A percentile compares a stretch with the other conserved stretches of the same genome.
Evolutionary conservation across 2,888 invertebrate genomes (phyloP).

Genomic region (Physocephala rufipes): DNA sequence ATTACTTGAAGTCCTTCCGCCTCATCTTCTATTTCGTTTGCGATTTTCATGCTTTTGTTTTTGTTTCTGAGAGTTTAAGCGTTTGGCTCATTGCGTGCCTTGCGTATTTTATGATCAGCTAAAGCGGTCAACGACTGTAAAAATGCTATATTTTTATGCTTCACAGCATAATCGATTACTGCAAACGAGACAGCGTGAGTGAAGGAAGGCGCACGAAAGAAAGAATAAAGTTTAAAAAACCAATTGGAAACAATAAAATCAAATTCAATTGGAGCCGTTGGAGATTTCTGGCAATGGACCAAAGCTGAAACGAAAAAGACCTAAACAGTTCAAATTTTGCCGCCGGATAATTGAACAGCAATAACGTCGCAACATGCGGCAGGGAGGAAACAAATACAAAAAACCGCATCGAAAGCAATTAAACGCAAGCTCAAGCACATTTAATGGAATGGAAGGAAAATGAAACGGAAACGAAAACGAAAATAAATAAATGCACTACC

Average conservation of each 20-base stretch:
- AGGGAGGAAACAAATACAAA: not conserved
- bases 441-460: conserved; percentile 31
- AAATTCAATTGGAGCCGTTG: not conserved
- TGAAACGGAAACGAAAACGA: conserved; percentile 18
- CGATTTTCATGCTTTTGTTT: not conserved
- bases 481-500: conserved; percentile 1
- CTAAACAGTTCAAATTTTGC: not conserved
- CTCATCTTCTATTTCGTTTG: not conserved
- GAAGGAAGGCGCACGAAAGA: not conserved
- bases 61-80: not conserved
- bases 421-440: conserved; percentile 34
- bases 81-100: conserved; percentile 11
- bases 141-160: conserved; percentile 36
- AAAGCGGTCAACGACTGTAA: conserved; percentile 35
- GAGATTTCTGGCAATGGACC: not conserved
- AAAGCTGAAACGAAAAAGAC: not conserved
- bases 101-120: conserved; percentile 17
- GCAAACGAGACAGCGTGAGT: not conserved
- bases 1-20: not conserved
- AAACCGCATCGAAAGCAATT: conserved; percentile 28
- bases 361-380: too few species aligned
- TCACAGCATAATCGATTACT: conserved; percentile 32
- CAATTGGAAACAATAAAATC: not conserved
- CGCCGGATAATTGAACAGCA: too few species aligned
- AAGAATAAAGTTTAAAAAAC: not conserved